Percentiles rank a stretch among this genome's conserved stretches.
These are phyloP conservation scores for Synergus gifuensis DNA, from an alignment of 2,888 invertebrate genomes.

Conservation along the genomic window DNA sequence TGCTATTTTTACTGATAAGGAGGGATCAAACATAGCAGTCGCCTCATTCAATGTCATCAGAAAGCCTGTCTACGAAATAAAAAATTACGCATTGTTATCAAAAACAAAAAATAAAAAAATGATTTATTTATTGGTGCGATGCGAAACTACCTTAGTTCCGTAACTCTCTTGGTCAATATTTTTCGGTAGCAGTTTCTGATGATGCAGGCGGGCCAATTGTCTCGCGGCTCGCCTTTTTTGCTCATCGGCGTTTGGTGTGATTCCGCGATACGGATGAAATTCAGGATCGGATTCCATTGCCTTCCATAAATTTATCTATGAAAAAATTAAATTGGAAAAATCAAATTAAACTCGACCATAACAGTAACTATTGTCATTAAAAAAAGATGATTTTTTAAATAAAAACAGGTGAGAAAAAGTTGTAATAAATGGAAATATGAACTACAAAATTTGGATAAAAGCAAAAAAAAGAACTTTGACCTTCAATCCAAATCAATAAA, in stretches of 20 bases:
- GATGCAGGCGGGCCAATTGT: constrained; percentile 84
- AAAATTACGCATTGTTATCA: constrained; percentile 31
- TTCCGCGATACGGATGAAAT: constrained; percentile 82
- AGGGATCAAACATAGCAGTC: constrained; percentile 84
- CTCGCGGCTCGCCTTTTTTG: constrained; percentile 85
- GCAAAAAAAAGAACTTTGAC: no score
- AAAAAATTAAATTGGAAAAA: not conserved
- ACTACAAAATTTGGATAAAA: no score
- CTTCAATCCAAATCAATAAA: not conserved
- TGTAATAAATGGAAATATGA: no score
- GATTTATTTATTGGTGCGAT: not conserved
- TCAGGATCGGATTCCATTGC: constrained; percentile 89
- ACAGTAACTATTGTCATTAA: no score
- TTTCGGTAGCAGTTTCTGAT: constrained; percentile 83
- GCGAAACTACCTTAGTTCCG: constrained; percentile 80
- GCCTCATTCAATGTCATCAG: constrained; percentile 89
- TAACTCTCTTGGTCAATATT: constrained; percentile 83
- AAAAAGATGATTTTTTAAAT: not conserved
- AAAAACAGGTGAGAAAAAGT: not conserved
- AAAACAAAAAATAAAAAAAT: not conserved
- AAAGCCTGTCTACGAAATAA: constrained; percentile 81
- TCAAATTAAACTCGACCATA: not conserved
- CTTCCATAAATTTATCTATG: constrained; percentile 88
- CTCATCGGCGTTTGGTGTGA: constrained; percentile 84
- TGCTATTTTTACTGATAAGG: constrained; percentile 88